Evolutionary conservation across 35 echinoderm and acorn worm species (phyloP), one percentile per base, ranked within the genome.

Genomic region (Antedon bifida): DNA sequence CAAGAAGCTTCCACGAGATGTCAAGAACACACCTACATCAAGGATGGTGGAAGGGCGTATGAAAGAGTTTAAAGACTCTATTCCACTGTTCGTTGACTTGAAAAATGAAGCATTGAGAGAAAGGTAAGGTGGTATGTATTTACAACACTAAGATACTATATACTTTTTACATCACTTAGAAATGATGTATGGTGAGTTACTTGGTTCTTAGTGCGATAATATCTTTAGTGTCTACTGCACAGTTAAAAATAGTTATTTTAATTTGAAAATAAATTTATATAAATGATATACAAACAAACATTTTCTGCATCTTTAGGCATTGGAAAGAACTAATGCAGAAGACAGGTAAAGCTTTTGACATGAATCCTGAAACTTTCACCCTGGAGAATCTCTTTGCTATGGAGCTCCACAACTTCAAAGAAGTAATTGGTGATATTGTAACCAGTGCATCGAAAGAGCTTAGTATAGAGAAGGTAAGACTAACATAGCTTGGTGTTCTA

Each of bases 41-140:
- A 88, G 86, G 34, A 92, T 99, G 90, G 90, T 99, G 30, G 95
- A 99, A 76, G 91, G 95, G 10, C 83, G 90, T 29, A 92, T 99
- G 88, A 99, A 91, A 44, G 95, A 99, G 42, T 99, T 99, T 81
- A 99, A 87, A 76, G 95, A 92, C 51, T 92, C 95, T 34, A 92
- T 99, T 78, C 95, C 95, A 32, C 83, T 99, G 46, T 92, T 99
- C 90, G 90, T 99, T n/a, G 95, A 99, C 73, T 86, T 99, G 28
- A 99, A 99, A 88, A 99, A 99, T 73, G 95, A 99, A 78, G 95
- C 95, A n/a, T 84, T 99, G 0, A 76, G 95, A 86, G 95, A 92
- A 84, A 84, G 95, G 95, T 99, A 45, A n/a, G 82, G 79, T 5
- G 28, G 34, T 30, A 78, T 78, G 38, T 7, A 7, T 42, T 14